Evolutionary conservation across 2,797 vertebrate genomes (phyloP), one percentile per base, ranked within the genome.

Genomic region (Perdix hodgsoniae): DNA sequence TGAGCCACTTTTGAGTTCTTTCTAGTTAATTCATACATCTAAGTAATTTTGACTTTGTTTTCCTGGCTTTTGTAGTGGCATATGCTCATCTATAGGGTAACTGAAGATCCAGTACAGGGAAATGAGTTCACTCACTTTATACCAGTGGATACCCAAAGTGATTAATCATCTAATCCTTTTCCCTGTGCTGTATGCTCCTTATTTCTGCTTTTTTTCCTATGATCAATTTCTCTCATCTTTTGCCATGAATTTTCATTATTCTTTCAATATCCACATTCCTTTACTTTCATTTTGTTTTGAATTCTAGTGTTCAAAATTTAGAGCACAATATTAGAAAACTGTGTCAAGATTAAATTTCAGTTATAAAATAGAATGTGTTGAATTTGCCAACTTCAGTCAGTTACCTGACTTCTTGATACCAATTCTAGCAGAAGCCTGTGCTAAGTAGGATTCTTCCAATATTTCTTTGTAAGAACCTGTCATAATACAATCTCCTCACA

Each of bases 1-100:
- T 61, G 78, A 75, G 9, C 14, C 31, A 45, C 6, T 85, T 92
- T 70, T 72, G 9, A 82, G 70, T 87, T 84, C 64, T 73, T 14
- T 4, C 7, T 82, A 22, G 26, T 70, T 65, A 16, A 10, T 94
- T 69, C 49, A 83, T 49, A 90, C 83, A 61, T 72, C 27, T 72
- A 69, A 72, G 17, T 81, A 91, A 90, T 86, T 52, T 67, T 83
- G 35, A 88, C 83, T 82, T 77, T 91, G 67, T 63, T 8, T 6
- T 82, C 10, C n/a, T 79, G 66, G 15, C 7, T 89, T 95, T 84
- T 17, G 29, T 65, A 50, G 9, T 29, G 4, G 67, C 69, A 76
- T 45, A 14, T 59, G 35, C 73, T 86, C 71, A 70, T 9, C 27
- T 72, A 15, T 11, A 72, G 15, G 15, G 37, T 13, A 82, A 73